phyloP scores from a whole-genome alignment of 2,113 vertebrate species.

The Amphiprion percula region DNA sequence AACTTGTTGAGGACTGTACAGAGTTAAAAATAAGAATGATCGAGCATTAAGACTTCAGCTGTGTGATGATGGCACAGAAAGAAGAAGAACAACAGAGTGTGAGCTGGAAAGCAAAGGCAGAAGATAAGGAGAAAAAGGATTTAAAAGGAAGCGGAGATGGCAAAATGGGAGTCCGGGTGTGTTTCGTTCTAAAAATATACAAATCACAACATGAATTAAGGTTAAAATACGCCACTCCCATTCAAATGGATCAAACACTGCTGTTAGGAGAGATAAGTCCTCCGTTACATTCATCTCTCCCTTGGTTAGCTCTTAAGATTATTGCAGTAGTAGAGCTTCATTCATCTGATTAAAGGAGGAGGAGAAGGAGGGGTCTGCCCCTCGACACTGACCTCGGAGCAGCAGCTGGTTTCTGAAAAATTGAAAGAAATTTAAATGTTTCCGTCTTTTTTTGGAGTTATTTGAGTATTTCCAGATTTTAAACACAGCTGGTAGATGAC shows the following conservation, averaged over 20 bases:
- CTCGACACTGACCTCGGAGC: constrained; percentile 6
- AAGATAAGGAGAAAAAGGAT: neutral
- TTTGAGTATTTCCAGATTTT: neutral
- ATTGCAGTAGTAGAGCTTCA: constrained; percentile 70
- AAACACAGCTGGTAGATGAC: neutral
- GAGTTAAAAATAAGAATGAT: constrained; percentile 37
- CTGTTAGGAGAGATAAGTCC: constrained; percentile 35
- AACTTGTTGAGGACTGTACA: constrained; percentile 47
- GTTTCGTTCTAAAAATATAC: constrained; percentile 28
- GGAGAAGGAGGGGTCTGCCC: neutral
- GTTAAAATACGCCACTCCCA: constrained; percentile 16
- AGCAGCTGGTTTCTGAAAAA: neutral
- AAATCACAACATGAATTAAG: constrained; percentile 25
- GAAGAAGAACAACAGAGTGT: neutral
- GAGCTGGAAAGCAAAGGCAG: neutral
- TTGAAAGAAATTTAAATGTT: neutral
- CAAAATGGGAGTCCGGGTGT: neutral
- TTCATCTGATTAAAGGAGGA: constrained; percentile 23
- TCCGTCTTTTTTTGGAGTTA: neutral
- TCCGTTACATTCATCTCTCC: constrained; percentile 66
- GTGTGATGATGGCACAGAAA: constrained; percentile 44
- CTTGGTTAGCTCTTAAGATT: constrained; percentile 51
- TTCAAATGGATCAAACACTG: neutral
- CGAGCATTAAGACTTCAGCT: constrained; percentile 51
- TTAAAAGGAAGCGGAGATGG: neutral